Evolutionary conservation across 2,888 invertebrate genomes (phyloP).

Genomic region (Ennomos quercinarius): DNA sequence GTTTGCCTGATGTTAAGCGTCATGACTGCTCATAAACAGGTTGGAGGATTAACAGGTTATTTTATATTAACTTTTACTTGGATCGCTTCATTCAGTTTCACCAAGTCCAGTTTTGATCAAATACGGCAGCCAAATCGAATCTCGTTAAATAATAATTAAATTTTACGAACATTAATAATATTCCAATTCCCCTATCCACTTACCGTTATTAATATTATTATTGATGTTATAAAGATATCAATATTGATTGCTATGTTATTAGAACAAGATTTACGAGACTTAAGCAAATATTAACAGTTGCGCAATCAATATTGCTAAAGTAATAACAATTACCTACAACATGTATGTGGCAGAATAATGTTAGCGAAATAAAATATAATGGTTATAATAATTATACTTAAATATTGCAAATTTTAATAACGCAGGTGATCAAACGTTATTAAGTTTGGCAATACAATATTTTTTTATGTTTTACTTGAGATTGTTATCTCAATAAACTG

Average conservation of each 20-base stretch:
- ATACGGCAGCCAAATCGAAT: constrained; percentile 23
- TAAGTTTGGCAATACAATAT: constrained; percentile 13
- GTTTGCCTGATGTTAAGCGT: too few relatives aligned
- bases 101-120: constrained; percentile 10
- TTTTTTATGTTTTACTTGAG: constrained; percentile 10
- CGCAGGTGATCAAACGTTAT: constrained; percentile 13
- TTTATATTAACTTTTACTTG: not conserved
- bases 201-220: constrained; percentile 61
- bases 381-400: constrained; percentile 10
- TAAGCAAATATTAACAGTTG: constrained; percentile 55
- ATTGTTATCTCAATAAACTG: constrained; percentile 10
- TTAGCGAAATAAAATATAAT: constrained; percentile 25
- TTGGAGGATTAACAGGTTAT: too few relatives aligned
- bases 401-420: constrained; percentile 22
- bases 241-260: constrained; percentile 63
- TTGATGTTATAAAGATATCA: constrained; percentile 75
- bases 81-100: constrained; percentile 5
- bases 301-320: constrained; percentile 51
- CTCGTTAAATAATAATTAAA: constrained; percentile 33
- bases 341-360: constrained; percentile 16
- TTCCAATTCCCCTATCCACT: constrained; percentile 35
- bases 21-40: too few relatives aligned
- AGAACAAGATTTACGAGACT: constrained; percentile 65
- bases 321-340: constrained; percentile 38
- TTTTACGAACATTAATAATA: constrained; percentile 26